Conservation (phyloP, 2,888 invertebrate species). For the Ophion ellenae region DNA sequence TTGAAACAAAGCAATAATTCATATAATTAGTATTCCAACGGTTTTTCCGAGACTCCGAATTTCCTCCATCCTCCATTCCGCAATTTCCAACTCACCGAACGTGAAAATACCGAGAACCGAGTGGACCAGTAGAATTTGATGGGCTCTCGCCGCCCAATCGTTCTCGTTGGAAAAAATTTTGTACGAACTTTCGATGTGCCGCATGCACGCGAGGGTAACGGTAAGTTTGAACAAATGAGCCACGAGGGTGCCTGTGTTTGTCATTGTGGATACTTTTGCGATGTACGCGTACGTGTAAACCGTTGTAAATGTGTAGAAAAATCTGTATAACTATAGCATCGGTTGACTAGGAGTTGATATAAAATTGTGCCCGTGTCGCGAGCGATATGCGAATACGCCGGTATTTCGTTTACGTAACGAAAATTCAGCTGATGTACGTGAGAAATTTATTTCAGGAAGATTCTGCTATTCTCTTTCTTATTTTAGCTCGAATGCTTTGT, state of each 20-base stretch:
- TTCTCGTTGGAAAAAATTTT: slow-evolving; percentile 71
- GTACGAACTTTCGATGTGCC: slow-evolving; percentile 73
- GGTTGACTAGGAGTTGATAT: not conserved
- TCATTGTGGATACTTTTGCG: slow-evolving; percentile 71
- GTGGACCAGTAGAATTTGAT: slow-evolving; percentile 79
- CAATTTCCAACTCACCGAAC: slow-evolving; percentile 75
- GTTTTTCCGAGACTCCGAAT: not conserved
- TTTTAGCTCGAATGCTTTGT: slow-evolving; percentile 24
- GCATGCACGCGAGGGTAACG: slow-evolving; percentile 78
- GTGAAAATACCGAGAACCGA: slow-evolving; percentile 79
- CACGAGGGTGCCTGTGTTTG: slow-evolving; percentile 76
- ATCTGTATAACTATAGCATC: not conserved
- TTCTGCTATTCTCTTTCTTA: slow-evolving; percentile 16
- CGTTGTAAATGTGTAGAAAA: not conserved
- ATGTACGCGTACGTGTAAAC: not conserved
- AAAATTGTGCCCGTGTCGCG: slow-evolving; percentile 2
- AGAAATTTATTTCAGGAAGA: not conserved
- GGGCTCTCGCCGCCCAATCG: slow-evolving; percentile 78
- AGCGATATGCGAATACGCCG: not conserved
- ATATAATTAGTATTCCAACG: not conserved
- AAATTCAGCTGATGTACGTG: not conserved
- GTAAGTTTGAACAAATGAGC: slow-evolving; percentile 78
- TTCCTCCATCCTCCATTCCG: not conserved
- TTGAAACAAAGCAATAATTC: not conserved
- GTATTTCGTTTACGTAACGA: not conserved